These are phyloP conservation scores for Chlorops oryzae DNA, from an alignment of 1,140 invertebrate genomes.

Conservation along the genomic window DNA sequence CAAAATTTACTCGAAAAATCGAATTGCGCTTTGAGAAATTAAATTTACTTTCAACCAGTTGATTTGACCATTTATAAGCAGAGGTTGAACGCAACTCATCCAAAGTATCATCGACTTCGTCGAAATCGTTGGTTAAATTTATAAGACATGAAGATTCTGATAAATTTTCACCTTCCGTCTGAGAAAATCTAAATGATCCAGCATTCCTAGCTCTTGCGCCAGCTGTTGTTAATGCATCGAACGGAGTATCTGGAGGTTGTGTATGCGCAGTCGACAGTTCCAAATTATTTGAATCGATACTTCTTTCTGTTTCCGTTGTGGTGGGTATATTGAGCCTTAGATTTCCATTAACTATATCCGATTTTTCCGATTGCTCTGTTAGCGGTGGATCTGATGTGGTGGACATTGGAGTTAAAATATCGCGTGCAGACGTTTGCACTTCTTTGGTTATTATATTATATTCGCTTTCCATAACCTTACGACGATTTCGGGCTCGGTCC, in stretches of 20 bases:
- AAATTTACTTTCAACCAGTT: slow-evolving; percentile 10
- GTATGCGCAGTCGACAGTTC: too few species aligned
- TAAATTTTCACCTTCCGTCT: too few species aligned
- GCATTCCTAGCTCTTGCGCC: too few species aligned
- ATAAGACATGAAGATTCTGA: too few species aligned
- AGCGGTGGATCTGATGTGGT: slow-evolving; percentile 33
- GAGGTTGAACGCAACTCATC: too few species aligned
- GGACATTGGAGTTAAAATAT: slow-evolving; percentile 33
- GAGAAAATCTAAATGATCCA: too few species aligned
- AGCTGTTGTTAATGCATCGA: too few species aligned
- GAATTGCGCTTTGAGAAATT: slow-evolving; percentile 3
- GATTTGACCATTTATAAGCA: neutral
- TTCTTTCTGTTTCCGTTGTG: neutral
- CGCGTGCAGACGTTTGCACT: neutral
- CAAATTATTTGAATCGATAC: too few species aligned
- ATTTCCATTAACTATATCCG: slow-evolving; percentile 10
- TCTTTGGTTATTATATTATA: slow-evolving; percentile 19
- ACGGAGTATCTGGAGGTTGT: too few species aligned
- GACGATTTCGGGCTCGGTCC: slow-evolving; percentile 20
- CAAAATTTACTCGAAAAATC: neutral
- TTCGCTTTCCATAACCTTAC: slow-evolving; percentile 26
- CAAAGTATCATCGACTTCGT: neutral
- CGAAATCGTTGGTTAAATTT: too few species aligned
- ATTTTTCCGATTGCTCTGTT: slow-evolving; percentile 1
- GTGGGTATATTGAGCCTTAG: slow-evolving; percentile 3